A percentile compares a stretch with the other conserved stretches of the same genome.
Evolutionary conservation across 2,797 vertebrate species (phyloP).

Genomic region (Neosalanx taihuensis): DNA sequence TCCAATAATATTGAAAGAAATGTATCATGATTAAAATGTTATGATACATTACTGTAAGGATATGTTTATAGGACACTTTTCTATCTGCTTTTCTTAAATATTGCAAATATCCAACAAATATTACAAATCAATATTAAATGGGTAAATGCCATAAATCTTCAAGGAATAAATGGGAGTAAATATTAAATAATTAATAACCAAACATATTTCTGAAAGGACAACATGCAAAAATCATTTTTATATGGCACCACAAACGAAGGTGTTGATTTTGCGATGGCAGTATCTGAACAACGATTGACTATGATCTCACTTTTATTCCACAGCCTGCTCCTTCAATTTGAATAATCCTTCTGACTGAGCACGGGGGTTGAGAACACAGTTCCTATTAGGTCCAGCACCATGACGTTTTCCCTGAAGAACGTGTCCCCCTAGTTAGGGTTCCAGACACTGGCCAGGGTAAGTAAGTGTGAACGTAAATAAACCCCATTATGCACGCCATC

Average conservation of each 20-base stretch:
- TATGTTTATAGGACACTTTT: background rate
- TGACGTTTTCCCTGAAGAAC: constrained; percentile 85
- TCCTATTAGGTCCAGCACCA: constrained; percentile 59
- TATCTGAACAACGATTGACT: constrained; percentile 40
- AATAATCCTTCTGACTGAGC: constrained; percentile 60
- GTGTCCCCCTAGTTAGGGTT: constrained; percentile 83
- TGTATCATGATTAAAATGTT: background rate
- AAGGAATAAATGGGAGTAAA: no score
- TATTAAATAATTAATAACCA: background rate
- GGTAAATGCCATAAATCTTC: background rate
- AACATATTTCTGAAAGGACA: constrained; percentile 21
- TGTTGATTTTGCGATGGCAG: constrained; percentile 36
- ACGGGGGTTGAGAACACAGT: constrained; percentile 55
- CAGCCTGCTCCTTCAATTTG: constrained; percentile 41
- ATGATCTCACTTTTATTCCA: constrained; percentile 34
- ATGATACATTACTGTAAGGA: background rate
- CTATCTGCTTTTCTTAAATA: background rate
- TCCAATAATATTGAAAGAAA: background rate
- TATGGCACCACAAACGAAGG: constrained; percentile 26
- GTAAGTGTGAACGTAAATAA: constrained; percentile 96
- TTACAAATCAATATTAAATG: no score
- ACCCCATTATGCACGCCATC: constrained; percentile 91
- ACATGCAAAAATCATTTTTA: background rate
- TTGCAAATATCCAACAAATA: no score
- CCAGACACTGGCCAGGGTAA: constrained; percentile 89